These are phyloP conservation scores for Erythrolamprus reginae DNA, from an alignment of 2,113 vertebrate genomes.

Conservation along the genomic window DNA sequence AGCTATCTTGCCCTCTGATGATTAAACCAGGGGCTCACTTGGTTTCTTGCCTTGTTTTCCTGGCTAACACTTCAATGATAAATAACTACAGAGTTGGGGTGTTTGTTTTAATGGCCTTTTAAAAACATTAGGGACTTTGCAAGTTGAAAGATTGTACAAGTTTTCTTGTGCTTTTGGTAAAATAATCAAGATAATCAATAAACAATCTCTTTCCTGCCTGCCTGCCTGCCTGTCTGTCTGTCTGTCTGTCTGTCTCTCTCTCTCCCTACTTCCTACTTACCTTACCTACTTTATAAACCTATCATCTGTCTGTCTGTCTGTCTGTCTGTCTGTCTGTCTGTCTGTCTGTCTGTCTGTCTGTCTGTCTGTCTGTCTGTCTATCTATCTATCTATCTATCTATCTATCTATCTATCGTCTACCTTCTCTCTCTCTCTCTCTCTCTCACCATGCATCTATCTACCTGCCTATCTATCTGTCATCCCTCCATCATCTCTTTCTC, in stretches of 20 bases:
- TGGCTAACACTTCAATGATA: conserved; percentile 54
- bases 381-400: background rate
- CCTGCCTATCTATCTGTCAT: too few species aligned
- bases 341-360: too few species aligned
- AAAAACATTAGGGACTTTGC: conserved; percentile 49
- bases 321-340: background rate
- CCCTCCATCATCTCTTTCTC: background rate
- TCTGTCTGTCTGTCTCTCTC: too few species aligned
- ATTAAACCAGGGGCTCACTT: conserved; percentile 31
- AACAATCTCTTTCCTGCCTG: background rate
- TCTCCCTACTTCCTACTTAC: too few species aligned
- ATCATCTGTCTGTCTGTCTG: background rate
- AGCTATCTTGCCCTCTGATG: conserved; percentile 3
- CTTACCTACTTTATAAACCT: too few species aligned
- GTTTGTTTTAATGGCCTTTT: conserved; percentile 66
- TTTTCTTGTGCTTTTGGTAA: conserved; percentile 14
- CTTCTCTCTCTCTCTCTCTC: too few species aligned
- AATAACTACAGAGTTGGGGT: conserved; percentile 55
- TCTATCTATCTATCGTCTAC: background rate
- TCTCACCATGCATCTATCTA: background rate
- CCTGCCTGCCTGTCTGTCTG: background rate
- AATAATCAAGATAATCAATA: too few species aligned
- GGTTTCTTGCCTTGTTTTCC: conserved; percentile 53
- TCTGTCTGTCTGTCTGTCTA: too few species aligned
- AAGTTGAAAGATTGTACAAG: conserved; percentile 41